phyloP scores from a whole-genome alignment of 2,113 vertebrate species.

The Taxidea taxus region DNA sequence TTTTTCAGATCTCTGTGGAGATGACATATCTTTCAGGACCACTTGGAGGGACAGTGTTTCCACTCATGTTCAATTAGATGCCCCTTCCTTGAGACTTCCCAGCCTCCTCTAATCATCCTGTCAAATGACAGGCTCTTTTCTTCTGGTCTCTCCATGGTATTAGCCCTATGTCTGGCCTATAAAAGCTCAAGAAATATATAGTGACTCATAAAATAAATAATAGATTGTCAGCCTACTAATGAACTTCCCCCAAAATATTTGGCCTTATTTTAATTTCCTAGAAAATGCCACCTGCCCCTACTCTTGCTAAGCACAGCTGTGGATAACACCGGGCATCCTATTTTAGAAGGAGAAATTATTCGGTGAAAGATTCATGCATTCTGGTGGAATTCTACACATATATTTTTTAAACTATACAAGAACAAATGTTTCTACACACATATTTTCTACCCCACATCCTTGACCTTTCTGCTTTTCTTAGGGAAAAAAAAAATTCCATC shows the following conservation, averaged over 20 bases:
- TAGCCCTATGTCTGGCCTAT: neutral
- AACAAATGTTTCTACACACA: neutral
- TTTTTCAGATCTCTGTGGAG: neutral
- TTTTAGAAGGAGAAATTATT: neutral
- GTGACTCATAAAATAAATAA: neutral
- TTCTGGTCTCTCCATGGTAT: neutral
- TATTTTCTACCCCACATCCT: neutral
- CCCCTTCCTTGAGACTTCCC: neutral
- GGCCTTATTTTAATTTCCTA: neutral
- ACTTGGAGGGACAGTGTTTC: neutral
- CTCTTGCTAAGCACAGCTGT: neutral
- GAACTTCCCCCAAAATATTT: neutral
- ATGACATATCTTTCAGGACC: neutral
- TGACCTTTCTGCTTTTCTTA: slow-evolving; percentile 43
- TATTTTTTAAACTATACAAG: neutral
- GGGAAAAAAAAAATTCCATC: neutral
- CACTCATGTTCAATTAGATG: neutral
- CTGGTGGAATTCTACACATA: neutral
- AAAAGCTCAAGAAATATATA: neutral
- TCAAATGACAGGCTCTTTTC: neutral
- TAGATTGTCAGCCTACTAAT: neutral
- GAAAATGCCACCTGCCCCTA: neutral
- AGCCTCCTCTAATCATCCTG: neutral
- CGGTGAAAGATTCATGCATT: neutral
- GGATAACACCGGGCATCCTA: fast-evolving